Base-by-base conservation (phyloP, 2,888 invertebrate species). In the Diplolepis rosae region DNA sequence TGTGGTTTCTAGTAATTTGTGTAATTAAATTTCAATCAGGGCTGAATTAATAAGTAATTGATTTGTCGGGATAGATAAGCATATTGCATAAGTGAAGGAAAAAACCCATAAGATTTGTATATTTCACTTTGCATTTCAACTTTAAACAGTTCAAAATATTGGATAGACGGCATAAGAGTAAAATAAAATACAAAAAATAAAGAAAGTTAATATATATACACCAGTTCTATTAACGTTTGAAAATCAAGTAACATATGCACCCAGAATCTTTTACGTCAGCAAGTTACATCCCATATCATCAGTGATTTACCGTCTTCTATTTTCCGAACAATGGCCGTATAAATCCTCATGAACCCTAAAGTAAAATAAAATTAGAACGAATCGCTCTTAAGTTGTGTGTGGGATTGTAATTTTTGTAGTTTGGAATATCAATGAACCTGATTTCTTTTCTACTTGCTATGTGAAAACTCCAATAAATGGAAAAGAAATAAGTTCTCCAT, bases 281-380 rank as follows among this genome's bases (percentile, higher is more conserved):
- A 73, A 71, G 71, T 70, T 78, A 78, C 77, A 75, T 72, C 72
- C 72, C 76, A 70, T 80, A 78, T 79, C 80, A 75, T 74, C 75
- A 72, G 66, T 81, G 81, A 82, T 81, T 81, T 82, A 82, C n/a
- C 77, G 73, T 71, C 77, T 70, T 76, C 77, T 70, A 79, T 77
- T 81, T 81, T 78, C 79, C 77, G 75, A 70, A 69, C 75, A 65
- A 61, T 61, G 39, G 42, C 65, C 48, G 71, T 75, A 71, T 71
- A 35, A 15, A 61, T 61, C 39, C 39, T 39, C 39, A 39, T 39
- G 35, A 39, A 24, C 61, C 35, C 1, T 1, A n/a, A 22, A 13
- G 27, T 22, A 39, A 61, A 27, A 61, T 39, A 61, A 22, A 61
- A 61, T 61, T 61, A 61, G 32, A n/a, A 39, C 18, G 61, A 18